Percentiles rank a stretch among this genome's conserved stretches.
Conservation (phyloP, 2,113 vertebrate species). For the Probosciger aterrimus region DNA sequence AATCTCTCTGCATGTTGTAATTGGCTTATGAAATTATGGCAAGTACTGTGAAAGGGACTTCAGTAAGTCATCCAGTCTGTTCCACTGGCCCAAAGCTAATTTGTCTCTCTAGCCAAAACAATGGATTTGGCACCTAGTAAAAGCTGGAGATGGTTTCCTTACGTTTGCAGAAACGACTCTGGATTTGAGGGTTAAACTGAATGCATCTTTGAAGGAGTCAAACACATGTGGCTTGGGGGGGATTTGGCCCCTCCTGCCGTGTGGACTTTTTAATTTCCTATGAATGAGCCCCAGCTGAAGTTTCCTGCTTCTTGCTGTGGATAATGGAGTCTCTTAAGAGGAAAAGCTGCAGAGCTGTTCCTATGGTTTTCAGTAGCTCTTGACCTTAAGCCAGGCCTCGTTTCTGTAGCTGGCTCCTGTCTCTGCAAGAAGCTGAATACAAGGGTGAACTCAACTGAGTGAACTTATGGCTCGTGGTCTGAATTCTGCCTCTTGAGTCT, state of each 20-base stretch:
- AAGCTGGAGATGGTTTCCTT: neutral
- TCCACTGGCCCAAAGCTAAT: neutral
- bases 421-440: neutral
- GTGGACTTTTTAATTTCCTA: neutral
- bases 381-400: neutral
- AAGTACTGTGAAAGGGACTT: neutral
- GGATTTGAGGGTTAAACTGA: neutral
- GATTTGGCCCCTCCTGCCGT: fast-evolving
- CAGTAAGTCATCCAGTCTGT: neutral
- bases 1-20: neutral
- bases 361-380: neutral
- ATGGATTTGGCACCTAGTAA: neutral
- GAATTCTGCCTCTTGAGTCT: neutral
- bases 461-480: neutral
- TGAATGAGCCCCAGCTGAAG: neutral
- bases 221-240: neutral
- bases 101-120: neutral
- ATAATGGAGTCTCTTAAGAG: neutral
- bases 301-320: neutral
- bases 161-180: neutral
- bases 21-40: neutral
- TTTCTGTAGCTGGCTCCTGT: neutral
- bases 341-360: neutral
- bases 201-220: neutral
- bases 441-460: neutral